Evolutionary conservation across 2,888 invertebrate genomes (phyloP).

Genomic region (Tryphoninae sp.): DNA sequence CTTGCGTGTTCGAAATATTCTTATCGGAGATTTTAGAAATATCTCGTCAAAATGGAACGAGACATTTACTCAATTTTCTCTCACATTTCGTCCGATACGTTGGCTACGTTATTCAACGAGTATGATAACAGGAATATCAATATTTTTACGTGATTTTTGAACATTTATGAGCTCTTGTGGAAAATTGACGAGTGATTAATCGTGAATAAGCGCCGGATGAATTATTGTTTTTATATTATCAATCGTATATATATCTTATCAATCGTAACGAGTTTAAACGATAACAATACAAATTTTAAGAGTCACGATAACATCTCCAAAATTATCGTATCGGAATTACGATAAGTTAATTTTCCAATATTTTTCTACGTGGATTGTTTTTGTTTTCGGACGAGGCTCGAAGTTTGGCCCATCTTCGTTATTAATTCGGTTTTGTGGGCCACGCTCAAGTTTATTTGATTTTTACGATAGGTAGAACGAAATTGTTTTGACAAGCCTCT

Average conservation of each 20-base stretch:
- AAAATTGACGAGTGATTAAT: not conserved
- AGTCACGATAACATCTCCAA: no score
- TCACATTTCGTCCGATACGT: not conserved
- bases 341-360: no score
- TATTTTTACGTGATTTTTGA: not conserved
- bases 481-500: not conserved
- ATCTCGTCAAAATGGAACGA: constrained; percentile 15
- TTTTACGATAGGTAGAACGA: not conserved
- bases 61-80: constrained; percentile 1
- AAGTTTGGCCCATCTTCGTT: no score
- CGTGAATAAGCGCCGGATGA: not conserved
- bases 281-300: no score
- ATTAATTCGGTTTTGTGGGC: not conserved
- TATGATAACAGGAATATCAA: not conserved
- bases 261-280: no score
- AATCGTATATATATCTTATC: not conserved
- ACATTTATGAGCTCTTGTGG: not conserved
- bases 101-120: not conserved
- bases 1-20: constrained; percentile 32
- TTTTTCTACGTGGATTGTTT: no score
- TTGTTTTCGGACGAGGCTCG: no score
- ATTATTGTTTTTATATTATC: not conserved
- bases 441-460: not conserved
- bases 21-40: constrained; percentile 35
- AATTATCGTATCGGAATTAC: no score